Evolutionary conservation across 2,888 invertebrate species (phyloP).

Genomic region (Macroteleia sp.): DNA sequence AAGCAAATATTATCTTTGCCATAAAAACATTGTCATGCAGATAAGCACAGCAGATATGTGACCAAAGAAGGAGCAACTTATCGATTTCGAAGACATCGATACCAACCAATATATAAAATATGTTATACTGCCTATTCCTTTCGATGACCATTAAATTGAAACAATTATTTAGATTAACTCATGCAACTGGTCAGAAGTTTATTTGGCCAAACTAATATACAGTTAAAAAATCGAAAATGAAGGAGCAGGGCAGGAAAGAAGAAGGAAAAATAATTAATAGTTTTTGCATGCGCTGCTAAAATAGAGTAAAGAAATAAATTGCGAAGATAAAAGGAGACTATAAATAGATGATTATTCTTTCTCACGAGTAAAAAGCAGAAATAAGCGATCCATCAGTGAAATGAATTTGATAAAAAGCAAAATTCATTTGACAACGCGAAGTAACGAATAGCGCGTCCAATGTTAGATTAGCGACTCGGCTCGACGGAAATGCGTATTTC

Average conservation of each 20-base stretch:
- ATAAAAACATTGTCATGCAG: conserved; percentile 44
- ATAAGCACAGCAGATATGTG: conserved; percentile 24
- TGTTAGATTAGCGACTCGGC: conserved; percentile 60
- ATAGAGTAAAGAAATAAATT: conserved; percentile 25
- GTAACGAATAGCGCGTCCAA: conserved; percentile 74
- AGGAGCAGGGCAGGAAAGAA: background rate
- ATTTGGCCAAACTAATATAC: no score
- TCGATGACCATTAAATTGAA: conserved; percentile 13
- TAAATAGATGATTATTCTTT: conserved; percentile 38
- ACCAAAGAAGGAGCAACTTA: conserved; percentile 15
- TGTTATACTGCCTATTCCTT: conserved; percentile 28
- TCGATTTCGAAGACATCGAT: conserved; percentile 17
- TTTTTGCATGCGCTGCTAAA: conserved; percentile 10
- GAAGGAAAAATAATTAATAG: conserved; percentile 15
- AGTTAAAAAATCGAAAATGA: background rate
- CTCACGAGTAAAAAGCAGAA: conserved; percentile 12
- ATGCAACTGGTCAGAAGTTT: no score
- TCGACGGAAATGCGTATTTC: conserved; percentile 76
- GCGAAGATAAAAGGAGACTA: conserved; percentile 20
- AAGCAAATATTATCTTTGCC: conserved; percentile 15
- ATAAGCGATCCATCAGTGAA: conserved; percentile 42
- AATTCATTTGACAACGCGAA: conserved; percentile 38
- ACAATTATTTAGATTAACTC: conserved; percentile 18
- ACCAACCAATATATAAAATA: conserved; percentile 16
- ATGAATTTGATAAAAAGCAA: conserved; percentile 40